A percentile compares a stretch with the other conserved stretches of the same genome.
These are phyloP conservation scores for Notocelia uddmanniana DNA, from an alignment of 2,888 invertebrate species.

Conservation along the genomic window DNA sequence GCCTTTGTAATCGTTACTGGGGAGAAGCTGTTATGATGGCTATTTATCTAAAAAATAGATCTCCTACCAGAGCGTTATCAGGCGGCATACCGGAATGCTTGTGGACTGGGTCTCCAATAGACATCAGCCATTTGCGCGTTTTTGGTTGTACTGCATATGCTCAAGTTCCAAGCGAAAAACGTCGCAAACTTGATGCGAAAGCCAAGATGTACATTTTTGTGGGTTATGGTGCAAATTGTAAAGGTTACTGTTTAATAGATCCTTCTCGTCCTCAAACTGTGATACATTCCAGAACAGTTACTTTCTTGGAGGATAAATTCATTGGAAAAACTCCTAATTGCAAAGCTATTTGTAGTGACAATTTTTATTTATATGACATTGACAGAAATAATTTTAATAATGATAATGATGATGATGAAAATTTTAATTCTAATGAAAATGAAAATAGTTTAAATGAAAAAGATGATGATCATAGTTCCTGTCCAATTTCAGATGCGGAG, in stretches of 20 bases:
- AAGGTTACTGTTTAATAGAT: constrained; percentile 10
- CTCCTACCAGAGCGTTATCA: constrained; percentile 8
- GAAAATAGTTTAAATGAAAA: too few species aligned
- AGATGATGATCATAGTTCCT: background rate
- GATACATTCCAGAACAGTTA: background rate
- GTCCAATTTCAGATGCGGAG: constrained; percentile 3
- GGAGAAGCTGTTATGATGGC: constrained; percentile 3
- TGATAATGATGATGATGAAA: background rate
- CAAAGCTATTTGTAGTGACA: background rate
- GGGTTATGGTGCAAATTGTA: constrained; percentile 9
- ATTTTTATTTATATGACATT: constrained; percentile 9
- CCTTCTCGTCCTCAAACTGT: background rate
- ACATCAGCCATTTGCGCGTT: constrained; percentile 1
- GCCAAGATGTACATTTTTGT: constrained; percentile 11
- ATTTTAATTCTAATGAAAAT: too few species aligned
- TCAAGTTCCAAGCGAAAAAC: background rate
- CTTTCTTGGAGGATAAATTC: constrained; percentile 9
- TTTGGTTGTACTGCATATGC: constrained; percentile 7
- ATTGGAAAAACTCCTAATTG: background rate
- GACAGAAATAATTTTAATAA: constrained; percentile 9
- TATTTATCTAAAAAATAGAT: constrained; percentile 12
- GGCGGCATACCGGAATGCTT: constrained; percentile 1
- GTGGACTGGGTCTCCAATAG: background rate
- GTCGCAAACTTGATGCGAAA: constrained; percentile 10
- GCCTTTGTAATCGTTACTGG: constrained; percentile 12